Conservation (phyloP, 2,888 invertebrate species). For the Callinectes sapidus region DNA sequence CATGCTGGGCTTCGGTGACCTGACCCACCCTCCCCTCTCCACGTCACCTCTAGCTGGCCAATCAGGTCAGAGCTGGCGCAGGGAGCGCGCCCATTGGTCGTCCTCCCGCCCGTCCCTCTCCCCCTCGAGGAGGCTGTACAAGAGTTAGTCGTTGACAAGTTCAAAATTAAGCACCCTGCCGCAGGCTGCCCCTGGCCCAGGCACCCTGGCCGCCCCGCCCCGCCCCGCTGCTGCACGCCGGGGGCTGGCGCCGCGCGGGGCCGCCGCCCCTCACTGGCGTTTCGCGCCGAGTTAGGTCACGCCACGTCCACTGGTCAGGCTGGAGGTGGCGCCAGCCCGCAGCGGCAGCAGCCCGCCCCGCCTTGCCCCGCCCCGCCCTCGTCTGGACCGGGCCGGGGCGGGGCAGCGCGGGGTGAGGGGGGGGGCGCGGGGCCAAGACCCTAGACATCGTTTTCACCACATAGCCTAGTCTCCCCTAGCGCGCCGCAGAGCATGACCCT, state of each 20-base stretch:
- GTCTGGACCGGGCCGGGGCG: neutral
- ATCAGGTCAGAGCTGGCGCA: slow-evolving; percentile 70
- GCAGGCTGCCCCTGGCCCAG: slow-evolving; percentile 13
- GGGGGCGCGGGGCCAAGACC: neutral
- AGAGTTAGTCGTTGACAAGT: slow-evolving; percentile 59
- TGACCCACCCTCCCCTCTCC: slow-evolving; percentile 58
- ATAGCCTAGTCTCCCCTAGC: slow-evolving; percentile 22
- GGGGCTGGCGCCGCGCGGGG: slow-evolving; percentile 3
- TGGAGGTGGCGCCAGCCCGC: slow-evolving; percentile 33
- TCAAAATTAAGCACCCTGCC: slow-evolving; percentile 54
- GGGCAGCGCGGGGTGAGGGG: neutral
- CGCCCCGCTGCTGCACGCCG: neutral
- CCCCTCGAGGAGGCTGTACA: slow-evolving; percentile 59
- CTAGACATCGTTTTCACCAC: neutral
- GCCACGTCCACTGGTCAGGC: neutral
- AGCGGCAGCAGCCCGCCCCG: neutral
- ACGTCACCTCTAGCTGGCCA: slow-evolving; percentile 71
- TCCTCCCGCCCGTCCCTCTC: slow-evolving; percentile 57
- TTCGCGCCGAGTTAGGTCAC: neutral
- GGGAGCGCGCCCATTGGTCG: slow-evolving; percentile 59
- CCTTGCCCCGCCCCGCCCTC: neutral
- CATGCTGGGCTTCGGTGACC: slow-evolving; percentile 68
- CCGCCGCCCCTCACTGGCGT: slow-evolving; percentile 29
- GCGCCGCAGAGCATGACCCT: slow-evolving; percentile 22
- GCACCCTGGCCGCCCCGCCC: neutral